phyloP scores from a whole-genome alignment of 2,113 vertebrate species.

The Gasterosteus nipponicus region DNA sequence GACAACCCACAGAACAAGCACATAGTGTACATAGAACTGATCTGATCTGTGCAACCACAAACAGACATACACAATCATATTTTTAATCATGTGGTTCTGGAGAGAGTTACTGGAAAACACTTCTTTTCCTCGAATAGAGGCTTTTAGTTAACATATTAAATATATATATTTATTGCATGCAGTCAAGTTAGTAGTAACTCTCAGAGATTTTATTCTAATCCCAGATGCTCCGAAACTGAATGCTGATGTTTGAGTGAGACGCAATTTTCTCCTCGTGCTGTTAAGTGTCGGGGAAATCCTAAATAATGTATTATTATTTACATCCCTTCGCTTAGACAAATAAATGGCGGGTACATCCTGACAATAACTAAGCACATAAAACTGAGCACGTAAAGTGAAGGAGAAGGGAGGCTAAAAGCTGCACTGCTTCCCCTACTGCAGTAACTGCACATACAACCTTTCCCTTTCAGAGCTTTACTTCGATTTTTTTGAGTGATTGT shows the following conservation, averaged over 20 bases:
- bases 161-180: constrained; percentile 17
- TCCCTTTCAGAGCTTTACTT: constrained; percentile 40
- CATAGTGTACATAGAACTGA: constrained; percentile 47
- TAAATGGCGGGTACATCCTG: constrained; percentile 35
- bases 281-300: constrained; percentile 19
- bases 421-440: constrained; percentile 47
- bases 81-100: constrained; percentile 44
- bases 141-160: constrained; percentile 21
- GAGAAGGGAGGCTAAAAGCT: constrained; percentile 34
- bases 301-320: constrained; percentile 41
- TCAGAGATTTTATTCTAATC: constrained; percentile 13
- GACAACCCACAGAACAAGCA: constrained; percentile 48
- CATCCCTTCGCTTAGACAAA: constrained; percentile 32
- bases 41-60: constrained; percentile 59
- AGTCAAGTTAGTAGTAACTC: constrained; percentile 31
- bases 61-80: constrained; percentile 9
- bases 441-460: constrained; percentile 33
- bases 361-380: constrained; percentile 15
- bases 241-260: constrained; percentile 15
- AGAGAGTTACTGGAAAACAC: constrained; percentile 2
- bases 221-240: constrained; percentile 12
- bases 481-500: constrained; percentile 56
- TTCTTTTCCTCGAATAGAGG: constrained; percentile 3
- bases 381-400: constrained; percentile 23
- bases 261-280: constrained; percentile 37